These are phyloP conservation scores for Oncorhynchus tshawytscha DNA, from an alignment of 2,113 vertebrate genomes.

Conservation along the genomic window DNA sequence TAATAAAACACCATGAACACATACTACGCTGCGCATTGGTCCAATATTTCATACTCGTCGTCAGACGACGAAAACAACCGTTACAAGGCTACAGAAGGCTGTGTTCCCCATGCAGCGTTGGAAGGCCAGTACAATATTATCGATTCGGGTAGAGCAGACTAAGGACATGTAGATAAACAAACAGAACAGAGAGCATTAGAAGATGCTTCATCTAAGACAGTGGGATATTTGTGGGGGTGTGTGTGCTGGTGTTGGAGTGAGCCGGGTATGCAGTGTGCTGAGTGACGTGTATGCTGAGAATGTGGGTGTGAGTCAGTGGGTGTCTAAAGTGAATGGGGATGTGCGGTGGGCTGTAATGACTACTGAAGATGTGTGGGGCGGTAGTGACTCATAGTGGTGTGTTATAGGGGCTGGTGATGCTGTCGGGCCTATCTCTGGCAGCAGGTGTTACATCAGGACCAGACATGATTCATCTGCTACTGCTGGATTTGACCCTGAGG, in stretches of 20 bases:
- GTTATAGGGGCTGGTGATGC: background rate
- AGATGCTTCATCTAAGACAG: background rate
- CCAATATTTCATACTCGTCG: no score
- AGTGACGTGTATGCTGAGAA: background rate
- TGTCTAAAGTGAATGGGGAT: background rate
- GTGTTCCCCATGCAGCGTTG: no score
- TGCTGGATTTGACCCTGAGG: conserved; percentile 26
- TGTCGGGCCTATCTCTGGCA: background rate
- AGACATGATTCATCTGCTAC: conserved; percentile 34
- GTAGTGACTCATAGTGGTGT: background rate
- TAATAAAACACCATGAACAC: no score
- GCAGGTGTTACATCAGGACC: conserved; percentile 17
- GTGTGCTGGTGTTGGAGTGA: background rate
- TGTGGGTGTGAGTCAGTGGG: background rate
- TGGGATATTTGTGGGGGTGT: background rate
- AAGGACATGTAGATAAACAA: background rate
- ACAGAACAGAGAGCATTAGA: background rate
- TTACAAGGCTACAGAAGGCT: no score
- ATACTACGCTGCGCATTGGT: no score
- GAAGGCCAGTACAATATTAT: background rate
- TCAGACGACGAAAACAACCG: no score
- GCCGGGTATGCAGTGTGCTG: background rate
- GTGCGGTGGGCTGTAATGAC: background rate
- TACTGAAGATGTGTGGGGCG: background rate
- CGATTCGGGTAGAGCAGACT: background rate